phyloP scores from a whole-genome alignment of 2,888 invertebrate species.

The Eutolmus rufibarbis region DNA sequence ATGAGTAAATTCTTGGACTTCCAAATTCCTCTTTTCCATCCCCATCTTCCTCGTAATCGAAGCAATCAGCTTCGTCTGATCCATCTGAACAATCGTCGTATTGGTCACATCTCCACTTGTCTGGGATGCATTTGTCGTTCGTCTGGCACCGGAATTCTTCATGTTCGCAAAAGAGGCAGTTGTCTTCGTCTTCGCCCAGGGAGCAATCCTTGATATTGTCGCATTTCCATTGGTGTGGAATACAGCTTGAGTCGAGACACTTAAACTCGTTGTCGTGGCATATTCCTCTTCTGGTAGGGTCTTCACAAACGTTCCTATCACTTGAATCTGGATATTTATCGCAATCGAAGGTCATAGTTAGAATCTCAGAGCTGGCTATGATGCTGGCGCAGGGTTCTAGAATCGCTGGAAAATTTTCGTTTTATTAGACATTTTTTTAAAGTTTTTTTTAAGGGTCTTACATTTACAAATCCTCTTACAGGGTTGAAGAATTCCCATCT shows the following conservation, averaged over 20 bases:
- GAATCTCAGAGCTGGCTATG: conserved; percentile 66
- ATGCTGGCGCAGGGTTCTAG: conserved; percentile 69
- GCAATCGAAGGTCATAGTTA: conserved; percentile 69
- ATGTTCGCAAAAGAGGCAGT: conserved; percentile 62
- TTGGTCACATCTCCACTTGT: conserved; percentile 70
- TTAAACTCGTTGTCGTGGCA: conserved; percentile 67
- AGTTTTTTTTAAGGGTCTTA: conserved; percentile 53
- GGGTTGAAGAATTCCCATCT: conserved; percentile 68
- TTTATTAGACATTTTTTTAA: not conserved
- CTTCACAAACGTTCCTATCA: conserved; percentile 66
- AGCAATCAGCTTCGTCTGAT: conserved; percentile 70
- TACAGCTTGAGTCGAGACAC: conserved; percentile 69
- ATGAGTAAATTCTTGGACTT: conserved; percentile 58
- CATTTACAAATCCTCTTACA: conserved; percentile 73
- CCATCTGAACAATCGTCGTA: conserved; percentile 69
- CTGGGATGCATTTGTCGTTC: conserved; percentile 66
- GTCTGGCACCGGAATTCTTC: conserved; percentile 64
- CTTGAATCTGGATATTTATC: conserved; percentile 67
- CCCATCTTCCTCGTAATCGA: conserved; percentile 55
- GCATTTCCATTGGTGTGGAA: conserved; percentile 69
- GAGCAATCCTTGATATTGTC: conserved; percentile 65
- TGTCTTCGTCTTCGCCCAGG: conserved; percentile 63
- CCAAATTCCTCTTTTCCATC: conserved; percentile 50
- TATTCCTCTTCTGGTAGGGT: conserved; percentile 64
- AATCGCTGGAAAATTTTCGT: conserved; percentile 64